Conservation (phyloP, 2,797 vertebrate genomes). For the Yasuhikotakia modesta region DNA sequence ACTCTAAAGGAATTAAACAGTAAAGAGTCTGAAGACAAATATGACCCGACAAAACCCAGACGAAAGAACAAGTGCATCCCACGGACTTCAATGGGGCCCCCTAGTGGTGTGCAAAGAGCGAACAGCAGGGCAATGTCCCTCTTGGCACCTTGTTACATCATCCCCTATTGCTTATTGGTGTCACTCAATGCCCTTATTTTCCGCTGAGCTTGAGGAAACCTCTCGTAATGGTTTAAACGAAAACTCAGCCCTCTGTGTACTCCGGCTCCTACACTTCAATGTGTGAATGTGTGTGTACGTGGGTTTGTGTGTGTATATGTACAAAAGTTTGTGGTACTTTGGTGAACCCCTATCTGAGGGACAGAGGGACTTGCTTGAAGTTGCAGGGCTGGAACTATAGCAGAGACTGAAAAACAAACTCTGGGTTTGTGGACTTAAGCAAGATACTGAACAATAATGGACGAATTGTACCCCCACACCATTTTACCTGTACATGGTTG, state of each 20-base stretch:
- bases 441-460: slow-evolving; percentile 12
- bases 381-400: slow-evolving; percentile 26
- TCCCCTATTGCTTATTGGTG: slow-evolving; percentile 76
- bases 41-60: slow-evolving; percentile 78
- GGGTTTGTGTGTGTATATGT: slow-evolving; percentile 20
- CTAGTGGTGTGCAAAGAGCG: slow-evolving; percentile 91
- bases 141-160: slow-evolving; percentile 55
- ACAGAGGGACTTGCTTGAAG: slow-evolving; percentile 41
- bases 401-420: not conserved
- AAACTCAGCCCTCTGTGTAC: slow-evolving; percentile 42
- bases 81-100: slow-evolving; percentile 86
- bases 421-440: not conserved
- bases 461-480: not conserved
- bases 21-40: slow-evolving; percentile 79
- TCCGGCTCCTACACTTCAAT: slow-evolving; percentile 69
- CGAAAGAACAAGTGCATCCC: slow-evolving; percentile 92
- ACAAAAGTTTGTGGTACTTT: slow-evolving; percentile 52
- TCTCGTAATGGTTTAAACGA: slow-evolving; percentile 33
- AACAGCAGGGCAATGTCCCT: slow-evolving; percentile 70
- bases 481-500: not conserved
- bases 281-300: slow-evolving; percentile 44
- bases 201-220: slow-evolving; percentile 79
- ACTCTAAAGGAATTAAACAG: slow-evolving; percentile 66
- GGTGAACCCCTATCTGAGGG: slow-evolving; percentile 59
- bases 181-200: slow-evolving; percentile 77